These are phyloP conservation scores for Coptodon bakossiorum DNA, from an alignment of 2,113 vertebrate genomes.

Conservation along the genomic window DNA sequence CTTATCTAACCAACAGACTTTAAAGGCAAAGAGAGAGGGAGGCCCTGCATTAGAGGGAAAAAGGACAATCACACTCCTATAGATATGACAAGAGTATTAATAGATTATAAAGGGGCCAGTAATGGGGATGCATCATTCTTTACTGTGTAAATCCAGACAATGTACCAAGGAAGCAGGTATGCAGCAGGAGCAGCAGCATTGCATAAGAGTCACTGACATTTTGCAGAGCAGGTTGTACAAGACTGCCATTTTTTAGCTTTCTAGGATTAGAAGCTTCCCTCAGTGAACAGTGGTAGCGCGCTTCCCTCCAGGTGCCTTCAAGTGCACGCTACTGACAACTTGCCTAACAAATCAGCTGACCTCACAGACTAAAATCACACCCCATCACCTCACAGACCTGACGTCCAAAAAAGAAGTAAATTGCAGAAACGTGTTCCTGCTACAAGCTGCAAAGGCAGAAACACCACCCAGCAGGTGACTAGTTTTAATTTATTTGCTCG, in stretches of 20 bases:
- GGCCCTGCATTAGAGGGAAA: not conserved
- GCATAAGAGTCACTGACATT: not conserved
- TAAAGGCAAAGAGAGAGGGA: not conserved
- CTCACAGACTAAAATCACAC: not conserved
- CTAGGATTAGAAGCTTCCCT: not conserved
- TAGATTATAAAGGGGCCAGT: not conserved
- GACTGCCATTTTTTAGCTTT: not conserved
- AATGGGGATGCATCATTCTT: not conserved
- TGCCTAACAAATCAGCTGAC: not conserved
- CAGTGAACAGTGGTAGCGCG: not conserved
- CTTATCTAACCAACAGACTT: not conserved
- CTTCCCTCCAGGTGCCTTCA: not conserved
- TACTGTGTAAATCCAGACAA: not conserved
- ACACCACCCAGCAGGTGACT: not conserved
- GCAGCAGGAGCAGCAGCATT: not conserved
- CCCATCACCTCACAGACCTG: not conserved
- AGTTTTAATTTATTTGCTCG: not conserved
- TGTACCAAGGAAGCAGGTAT: not conserved
- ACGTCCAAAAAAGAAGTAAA: not conserved
- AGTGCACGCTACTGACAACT: not conserved
- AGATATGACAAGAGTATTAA: not conserved
- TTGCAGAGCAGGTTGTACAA: not conserved
- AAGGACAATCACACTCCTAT: not conserved
- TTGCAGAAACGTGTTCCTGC: not conserved
- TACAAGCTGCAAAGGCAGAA: not conserved